Conservation (phyloP, 1,140 invertebrate genomes). For the Pseudomyrmex concolor region DNA sequence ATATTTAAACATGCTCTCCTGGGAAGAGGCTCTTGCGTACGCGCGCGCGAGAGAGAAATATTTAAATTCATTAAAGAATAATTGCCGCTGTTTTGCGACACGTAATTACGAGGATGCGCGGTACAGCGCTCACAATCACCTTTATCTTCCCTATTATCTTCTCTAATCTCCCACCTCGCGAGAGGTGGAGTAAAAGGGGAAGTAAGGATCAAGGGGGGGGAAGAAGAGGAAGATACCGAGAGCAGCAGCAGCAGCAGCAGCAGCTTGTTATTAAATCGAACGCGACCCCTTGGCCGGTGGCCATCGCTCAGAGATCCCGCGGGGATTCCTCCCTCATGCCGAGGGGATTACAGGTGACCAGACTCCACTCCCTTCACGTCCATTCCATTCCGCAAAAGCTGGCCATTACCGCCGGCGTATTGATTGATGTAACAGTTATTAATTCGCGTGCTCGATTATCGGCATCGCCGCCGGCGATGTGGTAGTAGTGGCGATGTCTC, state of each 20-base stretch:
- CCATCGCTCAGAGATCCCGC: conserved; percentile 59
- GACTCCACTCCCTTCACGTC: conserved; percentile 38
- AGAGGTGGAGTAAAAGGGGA: not conserved
- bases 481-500: conserved; percentile 28
- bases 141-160: not conserved
- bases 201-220: not conserved
- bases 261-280: conserved; percentile 62
- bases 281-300: conserved; percentile 57
- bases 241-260: not conserved
- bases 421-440: conserved; percentile 83
- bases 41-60: no score
- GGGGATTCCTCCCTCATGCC: conserved; percentile 32
- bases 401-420: conserved; percentile 69
- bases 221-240: not conserved
- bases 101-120: no score
- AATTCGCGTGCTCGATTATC: conserved; percentile 83
- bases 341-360: conserved; percentile 60
- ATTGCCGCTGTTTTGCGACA: not conserved
- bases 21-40: no score
- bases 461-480: conserved; percentile 51
- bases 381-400: conserved; percentile 39
- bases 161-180: not conserved
- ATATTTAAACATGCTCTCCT: no score
- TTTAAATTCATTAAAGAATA: conserved; percentile 7
- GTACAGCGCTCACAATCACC: no score